Percentiles rank a stretch among this genome's conserved stretches.
Evolutionary conservation across 2,113 vertebrate species (phyloP).

Genomic region (Circaetus cinerascens): DNA sequence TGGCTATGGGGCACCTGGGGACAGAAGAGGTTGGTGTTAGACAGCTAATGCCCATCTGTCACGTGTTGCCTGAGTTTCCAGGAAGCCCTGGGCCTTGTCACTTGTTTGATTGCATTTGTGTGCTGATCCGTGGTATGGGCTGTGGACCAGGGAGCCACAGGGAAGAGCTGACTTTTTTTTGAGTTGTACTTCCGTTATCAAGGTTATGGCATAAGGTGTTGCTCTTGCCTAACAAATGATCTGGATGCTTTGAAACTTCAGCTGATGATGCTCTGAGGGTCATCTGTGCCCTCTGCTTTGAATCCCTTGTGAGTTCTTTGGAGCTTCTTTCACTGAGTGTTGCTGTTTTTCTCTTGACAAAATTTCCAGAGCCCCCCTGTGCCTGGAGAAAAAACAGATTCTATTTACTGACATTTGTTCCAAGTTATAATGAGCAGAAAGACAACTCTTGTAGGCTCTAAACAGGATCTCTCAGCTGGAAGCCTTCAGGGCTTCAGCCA

Average conservation of each 20-base stretch:
- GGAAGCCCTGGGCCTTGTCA: background rate
- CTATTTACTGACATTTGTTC: background rate
- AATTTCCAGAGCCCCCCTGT: background rate
- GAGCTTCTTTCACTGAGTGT: background rate
- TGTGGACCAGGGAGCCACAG: background rate
- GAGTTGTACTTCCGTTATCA: background rate
- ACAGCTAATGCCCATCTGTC: background rate
- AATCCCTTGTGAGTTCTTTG: background rate
- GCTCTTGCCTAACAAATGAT: background rate
- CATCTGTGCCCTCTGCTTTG: background rate
- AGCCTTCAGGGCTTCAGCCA: background rate
- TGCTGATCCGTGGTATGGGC: background rate
- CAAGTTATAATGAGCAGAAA: background rate
- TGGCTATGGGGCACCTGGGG: background rate
- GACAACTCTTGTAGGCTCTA: background rate
- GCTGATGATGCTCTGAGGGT: background rate
- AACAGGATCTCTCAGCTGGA: background rate
- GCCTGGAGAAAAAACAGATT: background rate
- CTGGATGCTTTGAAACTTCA: background rate
- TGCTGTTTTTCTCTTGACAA: conserved; percentile 7
- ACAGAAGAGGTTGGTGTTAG: background rate
- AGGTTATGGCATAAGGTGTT: background rate
- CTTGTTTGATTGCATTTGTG: background rate
- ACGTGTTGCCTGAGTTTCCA: background rate
- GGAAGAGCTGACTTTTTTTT: background rate